Evolutionary conservation across 1,140 invertebrate species (phyloP).

Genomic region (Caerostris darwini): DNA sequence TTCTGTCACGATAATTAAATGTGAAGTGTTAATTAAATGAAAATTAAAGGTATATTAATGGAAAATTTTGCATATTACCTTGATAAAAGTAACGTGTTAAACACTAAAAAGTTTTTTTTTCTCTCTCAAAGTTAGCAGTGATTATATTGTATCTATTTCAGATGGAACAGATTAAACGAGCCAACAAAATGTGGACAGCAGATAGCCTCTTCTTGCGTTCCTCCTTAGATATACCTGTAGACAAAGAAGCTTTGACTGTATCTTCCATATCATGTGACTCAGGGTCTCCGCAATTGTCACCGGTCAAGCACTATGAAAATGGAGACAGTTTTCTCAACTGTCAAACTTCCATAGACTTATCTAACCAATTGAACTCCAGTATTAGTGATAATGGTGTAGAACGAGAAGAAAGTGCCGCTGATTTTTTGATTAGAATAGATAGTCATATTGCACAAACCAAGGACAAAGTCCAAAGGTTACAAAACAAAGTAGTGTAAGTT

Average conservation of each 20-base stretch:
- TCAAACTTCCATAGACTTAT: conserved; percentile 54
- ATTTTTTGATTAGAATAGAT: conserved; percentile 93
- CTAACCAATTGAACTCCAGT: conserved; percentile 39
- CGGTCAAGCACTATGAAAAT: conserved; percentile 54
- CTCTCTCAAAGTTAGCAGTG: too few species aligned
- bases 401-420: conserved; percentile 86
- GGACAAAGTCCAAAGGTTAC: conserved; percentile 90
- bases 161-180: conserved; percentile 94
- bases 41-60: too few species aligned
- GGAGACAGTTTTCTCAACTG: conserved; percentile 31
- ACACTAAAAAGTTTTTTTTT: too few species aligned
- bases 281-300: conserved; percentile 30
- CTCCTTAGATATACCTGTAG: conserved; percentile 89
- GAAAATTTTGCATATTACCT: too few species aligned
- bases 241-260: conserved; percentile 63
- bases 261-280: conserved; percentile 69
- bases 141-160: conserved; percentile 81
- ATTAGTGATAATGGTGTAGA: conserved; percentile 72
- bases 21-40: too few species aligned
- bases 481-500: conserved; percentile 78
- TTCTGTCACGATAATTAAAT: too few species aligned
- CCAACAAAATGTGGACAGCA: conserved; percentile 92
- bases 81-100: too few species aligned
- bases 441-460: conserved; percentile 91
- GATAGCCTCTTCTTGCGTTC: conserved; percentile 94